Base-by-base conservation (phyloP, 1,140 invertebrate genomes). In the Schlechtendalia chinensis region DNA sequence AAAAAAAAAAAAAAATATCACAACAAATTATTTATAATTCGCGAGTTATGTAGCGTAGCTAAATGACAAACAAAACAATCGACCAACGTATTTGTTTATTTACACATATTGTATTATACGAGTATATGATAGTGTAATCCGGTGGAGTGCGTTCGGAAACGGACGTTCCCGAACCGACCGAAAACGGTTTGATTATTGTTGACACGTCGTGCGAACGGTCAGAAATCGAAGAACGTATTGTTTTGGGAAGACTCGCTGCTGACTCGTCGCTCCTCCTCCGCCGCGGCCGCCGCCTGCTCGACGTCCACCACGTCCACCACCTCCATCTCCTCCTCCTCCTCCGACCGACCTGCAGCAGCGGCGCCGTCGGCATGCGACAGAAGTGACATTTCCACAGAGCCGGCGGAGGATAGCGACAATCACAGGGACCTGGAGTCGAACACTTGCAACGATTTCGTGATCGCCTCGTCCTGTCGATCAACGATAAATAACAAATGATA, bases 321-420 rank as follows among this genome's bases (percentile, higher is more conserved):
- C n/a, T n/a, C n/a, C n/a, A n/a, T n/a, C n/a, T n/a, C n/a, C n/a
- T 27, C 58, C 32, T 61, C 58, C 75, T 79, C 75, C 75, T 45
- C 75, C 75, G 32, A 27, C 39, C 58, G 47, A 39, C 32, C 3
- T 8, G 32, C 32, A 3, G 32, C 32, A 39, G 32, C 32, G 32
- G 32, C 32, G 8, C 32, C 32, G 8, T 32, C 71, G 24, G 39
- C 47, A 56, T 56, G 45, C 32, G 32, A 39, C 29, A 79, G 56
- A 59, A 79, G 75, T 63, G 75, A 79, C 61, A 79, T 39, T 79
- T 79, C 75, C 39, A 79, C 24, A 1, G 75, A 79, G 29, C 61
- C 56, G 58, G 22, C 24, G 75, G 75, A 79, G 75, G 75, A 79
- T 63, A 79, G 75, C 75, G 75, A 79, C 22, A 79, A 79, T 79